phyloP scores from a whole-genome alignment of 1,140 invertebrate species.

The Myzus persicae region DNA sequence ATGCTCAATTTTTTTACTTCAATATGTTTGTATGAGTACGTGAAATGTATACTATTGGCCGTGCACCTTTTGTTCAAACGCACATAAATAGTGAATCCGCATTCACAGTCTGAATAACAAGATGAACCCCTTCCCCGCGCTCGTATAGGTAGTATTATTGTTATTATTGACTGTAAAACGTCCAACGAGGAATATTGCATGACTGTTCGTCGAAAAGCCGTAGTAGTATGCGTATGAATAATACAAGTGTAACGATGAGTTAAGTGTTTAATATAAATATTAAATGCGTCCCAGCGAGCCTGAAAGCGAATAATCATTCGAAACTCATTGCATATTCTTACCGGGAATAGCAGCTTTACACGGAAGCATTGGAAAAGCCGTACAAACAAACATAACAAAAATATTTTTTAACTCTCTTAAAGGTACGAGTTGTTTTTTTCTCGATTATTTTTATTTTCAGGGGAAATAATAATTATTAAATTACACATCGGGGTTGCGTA shows the following conservation, averaged over 20 bases:
- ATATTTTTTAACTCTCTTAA: no score
- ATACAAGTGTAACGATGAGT: background rate
- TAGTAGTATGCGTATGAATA: background rate
- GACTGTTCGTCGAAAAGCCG: background rate
- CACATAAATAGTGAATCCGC: background rate
- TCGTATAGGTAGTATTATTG: background rate
- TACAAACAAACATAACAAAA: background rate
- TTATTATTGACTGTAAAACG: background rate
- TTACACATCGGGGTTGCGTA: background rate
- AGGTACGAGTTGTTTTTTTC: no score
- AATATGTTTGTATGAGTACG: background rate
- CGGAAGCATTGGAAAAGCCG: background rate
- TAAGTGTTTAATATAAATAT: slow-evolving; percentile 3
- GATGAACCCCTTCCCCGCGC: background rate
- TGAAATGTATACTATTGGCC: background rate
- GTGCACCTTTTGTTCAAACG: background rate
- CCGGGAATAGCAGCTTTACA: background rate
- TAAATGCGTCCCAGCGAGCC: background rate
- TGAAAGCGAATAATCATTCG: background rate
- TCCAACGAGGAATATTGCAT: background rate
- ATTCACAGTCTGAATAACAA: background rate
- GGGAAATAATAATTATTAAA: background rate
- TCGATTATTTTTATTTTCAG: background rate
- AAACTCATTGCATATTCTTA: background rate
- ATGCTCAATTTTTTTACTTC: background rate